Percentiles rank a stretch among this genome's conserved stretches.
Evolutionary conservation across 2,113 vertebrate species (phyloP).

Genomic region (Thermophis baileyi): DNA sequence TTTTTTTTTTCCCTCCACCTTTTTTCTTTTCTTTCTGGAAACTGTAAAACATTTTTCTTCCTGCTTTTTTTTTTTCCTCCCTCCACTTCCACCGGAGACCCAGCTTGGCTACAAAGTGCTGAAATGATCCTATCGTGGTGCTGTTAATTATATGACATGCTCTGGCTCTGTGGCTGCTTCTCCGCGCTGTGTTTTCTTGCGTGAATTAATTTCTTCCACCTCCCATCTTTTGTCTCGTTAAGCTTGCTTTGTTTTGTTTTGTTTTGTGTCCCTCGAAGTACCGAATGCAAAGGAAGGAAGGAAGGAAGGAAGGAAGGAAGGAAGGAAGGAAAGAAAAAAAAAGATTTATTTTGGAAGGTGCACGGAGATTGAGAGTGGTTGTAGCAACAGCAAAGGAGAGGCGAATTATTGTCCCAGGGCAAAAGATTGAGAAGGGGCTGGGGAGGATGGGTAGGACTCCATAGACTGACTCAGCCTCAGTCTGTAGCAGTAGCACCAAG

Average conservation of each 20-base stretch:
- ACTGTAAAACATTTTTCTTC: conserved; percentile 65
- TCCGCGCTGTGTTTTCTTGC: conserved; percentile 43
- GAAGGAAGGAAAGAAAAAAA: too few species aligned
- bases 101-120: conserved; percentile 62
- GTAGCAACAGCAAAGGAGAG: neutral
- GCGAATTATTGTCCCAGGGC: neutral
- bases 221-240: neutral
- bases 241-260: neutral
- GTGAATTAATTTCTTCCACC: conserved; percentile 18
- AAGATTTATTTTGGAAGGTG: neutral
- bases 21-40: neutral
- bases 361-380: neutral
- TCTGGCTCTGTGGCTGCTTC: conserved; percentile 47
- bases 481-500: neutral
- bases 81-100: conserved; percentile 26
- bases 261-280: neutral
- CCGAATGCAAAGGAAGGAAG: conserved; percentile 17
- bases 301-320: too few species aligned
- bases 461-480: neutral
- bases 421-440: neutral
- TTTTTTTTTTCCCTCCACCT: conserved; percentile 29
- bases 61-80: neutral
- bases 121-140: conserved; percentile 57
- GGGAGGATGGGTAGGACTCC: neutral
- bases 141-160: conserved; percentile 57